Evolutionary conservation across 30 jellyfish, hydroid and myxozoan genomes (phyloP).

Genomic region (Nemopilema nomurai): DNA sequence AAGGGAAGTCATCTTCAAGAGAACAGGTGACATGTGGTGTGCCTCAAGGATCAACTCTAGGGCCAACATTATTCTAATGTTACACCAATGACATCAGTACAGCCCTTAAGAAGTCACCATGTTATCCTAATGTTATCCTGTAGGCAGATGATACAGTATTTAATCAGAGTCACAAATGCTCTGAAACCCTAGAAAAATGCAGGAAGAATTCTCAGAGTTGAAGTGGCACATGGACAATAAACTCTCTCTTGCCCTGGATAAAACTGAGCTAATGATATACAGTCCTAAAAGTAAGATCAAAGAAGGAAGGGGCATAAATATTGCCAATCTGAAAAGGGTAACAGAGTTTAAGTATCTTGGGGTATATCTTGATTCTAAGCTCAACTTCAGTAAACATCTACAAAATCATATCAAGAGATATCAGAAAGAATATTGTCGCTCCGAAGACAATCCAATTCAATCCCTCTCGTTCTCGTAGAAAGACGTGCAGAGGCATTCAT

Average conservation of each 20-base stretch:
- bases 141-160: constrained; percentile 54
- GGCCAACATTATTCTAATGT: constrained; percentile 29
- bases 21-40: constrained; percentile 41
- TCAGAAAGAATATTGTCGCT: constrained; percentile 53
- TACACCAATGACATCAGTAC: constrained; percentile 43
- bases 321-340: constrained; percentile 58
- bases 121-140: no score
- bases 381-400: constrained; percentile 50
- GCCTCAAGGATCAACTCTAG: constrained; percentile 55
- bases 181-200: constrained; percentile 46
- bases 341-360: constrained; percentile 56
- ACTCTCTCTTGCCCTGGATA: constrained; percentile 60
- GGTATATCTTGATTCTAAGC: constrained; percentile 51
- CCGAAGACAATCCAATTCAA: constrained; percentile 61
- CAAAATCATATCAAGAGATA: constrained; percentile 45
- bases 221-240: constrained; percentile 55
- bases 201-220: constrained; percentile 34
- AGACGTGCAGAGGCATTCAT: constrained; percentile 70
- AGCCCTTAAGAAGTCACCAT: constrained; percentile 15
- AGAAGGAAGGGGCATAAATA: constrained; percentile 56
- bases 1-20: constrained; percentile 35
- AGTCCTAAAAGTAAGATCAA: constrained; percentile 58
- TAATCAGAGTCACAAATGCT: constrained; percentile 51
- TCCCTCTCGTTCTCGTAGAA: constrained; percentile 61
- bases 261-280: constrained; percentile 43